Conservation (phyloP, 2,797 vertebrate genomes). For the Mycteria americana region DNA sequence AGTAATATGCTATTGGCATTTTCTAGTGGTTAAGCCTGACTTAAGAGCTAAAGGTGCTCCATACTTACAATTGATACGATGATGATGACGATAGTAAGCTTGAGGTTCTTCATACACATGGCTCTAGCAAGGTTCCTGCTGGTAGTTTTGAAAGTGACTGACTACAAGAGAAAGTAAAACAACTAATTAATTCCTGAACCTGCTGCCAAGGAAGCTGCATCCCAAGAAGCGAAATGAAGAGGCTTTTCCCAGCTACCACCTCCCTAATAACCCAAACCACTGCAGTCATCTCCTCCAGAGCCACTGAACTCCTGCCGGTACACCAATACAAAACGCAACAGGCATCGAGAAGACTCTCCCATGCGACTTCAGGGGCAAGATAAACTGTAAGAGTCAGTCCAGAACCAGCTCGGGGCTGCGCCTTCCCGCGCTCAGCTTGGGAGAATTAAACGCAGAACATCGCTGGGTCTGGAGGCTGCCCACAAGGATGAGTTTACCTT, state of each 20-base stretch:
- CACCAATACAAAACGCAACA: background rate
- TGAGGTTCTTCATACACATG: slow-evolving; percentile 99
- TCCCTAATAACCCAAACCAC: background rate
- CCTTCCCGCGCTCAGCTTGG: background rate
- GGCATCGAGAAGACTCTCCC: background rate
- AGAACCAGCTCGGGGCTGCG: background rate
- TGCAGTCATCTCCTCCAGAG: background rate
- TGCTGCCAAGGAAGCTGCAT: background rate
- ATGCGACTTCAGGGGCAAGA: background rate
- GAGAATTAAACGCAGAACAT: too few species aligned
- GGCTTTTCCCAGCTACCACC: background rate
- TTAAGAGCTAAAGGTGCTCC: background rate
- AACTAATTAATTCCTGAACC: background rate
- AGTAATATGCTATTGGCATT: fast-evolving
- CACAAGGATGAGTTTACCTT: background rate
- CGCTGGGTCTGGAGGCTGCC: background rate
- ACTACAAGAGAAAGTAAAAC: slow-evolving; percentile 72
- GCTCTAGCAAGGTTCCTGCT: slow-evolving; percentile 96
- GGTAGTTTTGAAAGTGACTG: slow-evolving; percentile 97
- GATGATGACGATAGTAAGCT: slow-evolving; percentile 89
- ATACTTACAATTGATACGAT: slow-evolving; percentile 88
- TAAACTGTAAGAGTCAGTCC: background rate
- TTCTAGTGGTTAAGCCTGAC: background rate
- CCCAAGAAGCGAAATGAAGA: background rate
- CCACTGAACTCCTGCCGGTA: background rate